These are phyloP conservation scores for Heliopora coerulea DNA, from an alignment of 92 coral and sea anemone genomes.

Conservation along the genomic window DNA sequence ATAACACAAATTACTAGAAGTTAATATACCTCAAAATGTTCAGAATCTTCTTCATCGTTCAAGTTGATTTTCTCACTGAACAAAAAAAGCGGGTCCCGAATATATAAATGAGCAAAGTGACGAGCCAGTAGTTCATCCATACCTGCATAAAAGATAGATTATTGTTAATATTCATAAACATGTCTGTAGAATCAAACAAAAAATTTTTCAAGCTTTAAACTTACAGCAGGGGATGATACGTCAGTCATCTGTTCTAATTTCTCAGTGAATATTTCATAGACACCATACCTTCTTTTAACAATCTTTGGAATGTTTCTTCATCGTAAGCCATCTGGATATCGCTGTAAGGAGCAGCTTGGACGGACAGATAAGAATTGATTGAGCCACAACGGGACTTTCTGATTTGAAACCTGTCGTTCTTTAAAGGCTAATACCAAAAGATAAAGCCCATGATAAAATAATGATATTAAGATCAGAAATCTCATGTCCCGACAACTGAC, in stretches of 20 bases:
- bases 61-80: slow-evolving; percentile 81
- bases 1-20: too few species aligned
- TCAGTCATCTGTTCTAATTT: too few species aligned
- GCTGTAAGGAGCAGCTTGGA: slow-evolving; percentile 80
- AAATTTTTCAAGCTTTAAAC: too few species aligned
- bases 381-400: slow-evolving; percentile 96
- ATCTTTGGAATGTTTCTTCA: slow-evolving; percentile 71
- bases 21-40: slow-evolving; percentile 94
- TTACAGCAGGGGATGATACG: too few species aligned
- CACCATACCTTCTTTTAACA: slow-evolving; percentile 64
- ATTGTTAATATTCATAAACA: too few species aligned
- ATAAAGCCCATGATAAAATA: too few species aligned
- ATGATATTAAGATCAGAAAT: too few species aligned
- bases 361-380: slow-evolving; percentile 88
- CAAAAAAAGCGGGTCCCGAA: slow-evolving; percentile 88
- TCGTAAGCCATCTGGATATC: slow-evolving; percentile 79
- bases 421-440: slow-evolving; percentile 46
- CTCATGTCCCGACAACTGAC: too few species aligned
- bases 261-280: not conserved
- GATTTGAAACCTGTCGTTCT: slow-evolving; percentile 76
- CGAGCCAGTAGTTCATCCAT: slow-evolving; percentile 85
- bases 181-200: too few species aligned
- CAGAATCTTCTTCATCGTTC: slow-evolving; percentile 77
- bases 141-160: too few species aligned
- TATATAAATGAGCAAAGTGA: slow-evolving; percentile 90